Evolutionary conservation across 2,113 vertebrate genomes (phyloP).

Genomic region (Canis aureus): DNA sequence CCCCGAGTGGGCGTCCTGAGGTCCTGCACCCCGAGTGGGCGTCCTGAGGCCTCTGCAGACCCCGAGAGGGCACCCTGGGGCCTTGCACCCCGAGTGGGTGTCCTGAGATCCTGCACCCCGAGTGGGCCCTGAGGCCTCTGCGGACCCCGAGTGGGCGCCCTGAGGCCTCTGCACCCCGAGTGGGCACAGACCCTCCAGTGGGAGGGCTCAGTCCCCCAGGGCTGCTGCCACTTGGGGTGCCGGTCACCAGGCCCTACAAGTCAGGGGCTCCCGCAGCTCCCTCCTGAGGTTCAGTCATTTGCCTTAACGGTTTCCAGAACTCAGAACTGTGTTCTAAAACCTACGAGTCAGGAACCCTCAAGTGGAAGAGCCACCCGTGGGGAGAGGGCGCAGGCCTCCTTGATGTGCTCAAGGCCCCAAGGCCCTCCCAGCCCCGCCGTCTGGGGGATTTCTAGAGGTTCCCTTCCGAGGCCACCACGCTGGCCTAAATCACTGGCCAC

Average conservation of each 20-base stretch:
- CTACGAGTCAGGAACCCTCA: not conserved
- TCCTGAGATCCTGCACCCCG: too few relatives aligned
- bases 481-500: not conserved
- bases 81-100: too few relatives aligned
- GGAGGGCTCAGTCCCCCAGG: not conserved
- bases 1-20: too few relatives aligned
- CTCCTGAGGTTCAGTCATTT: not conserved
- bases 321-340: not conserved
- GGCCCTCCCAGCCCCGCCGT: not conserved
- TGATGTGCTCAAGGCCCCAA: not conserved
- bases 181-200: not conserved
- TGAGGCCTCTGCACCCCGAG: not conserved
- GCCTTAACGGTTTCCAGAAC: not conserved
- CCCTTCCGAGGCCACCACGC: not conserved
- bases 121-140: too few relatives aligned
- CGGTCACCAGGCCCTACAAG: not conserved
- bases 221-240: not conserved
- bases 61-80: too few relatives aligned
- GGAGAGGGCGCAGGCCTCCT: not conserved
- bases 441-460: not conserved
- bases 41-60: too few relatives aligned
- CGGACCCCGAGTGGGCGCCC: too few relatives aligned
- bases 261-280: not conserved
- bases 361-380: not conserved
- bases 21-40: too few relatives aligned